Evolutionary conservation across 2,113 vertebrate genomes (phyloP), one percentile per base, ranked within the genome.

Genomic region (Vimba vimba): DNA sequence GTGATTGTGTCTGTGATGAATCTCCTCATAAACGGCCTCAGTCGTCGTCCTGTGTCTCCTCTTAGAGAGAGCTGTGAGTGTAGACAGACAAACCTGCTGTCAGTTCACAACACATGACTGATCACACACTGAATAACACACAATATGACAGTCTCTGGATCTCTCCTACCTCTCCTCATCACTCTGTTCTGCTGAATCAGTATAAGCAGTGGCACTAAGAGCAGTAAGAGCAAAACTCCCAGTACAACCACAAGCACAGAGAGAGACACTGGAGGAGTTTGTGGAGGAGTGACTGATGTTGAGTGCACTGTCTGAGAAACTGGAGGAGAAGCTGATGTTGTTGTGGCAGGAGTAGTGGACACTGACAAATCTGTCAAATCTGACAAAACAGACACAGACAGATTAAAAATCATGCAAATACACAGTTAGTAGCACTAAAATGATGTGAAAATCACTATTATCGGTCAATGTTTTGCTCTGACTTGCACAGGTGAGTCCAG

Each of bases 161-260:
- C 82, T 84, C 69, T 84, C 36, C 43, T 62, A 76, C 83, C 83
- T 84, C 71, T 84, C 71, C 23, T 71, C 68, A 71, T 71, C 68
- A 21, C 68, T 71, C 68, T 71, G 33, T 71, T 71, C 68, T 71
- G 68, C 68, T 71, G 68, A 71, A 71, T 39, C 68, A 71, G 33
- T 71, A 71, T 71, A 71, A 71, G 68, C 68, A 71, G 68, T 71
- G 68, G 68, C 68, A 71, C 33, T 71, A 71, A 71, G 68, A 71
- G 33, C 68, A 71, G 68, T 11, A 39, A 39, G 68, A 71, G 68
- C 33, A 71, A 33, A 71, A 71, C 68, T 71, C 33, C 68, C 68
- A 69, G 68, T 2, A 69, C 68, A 69, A 69, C 39, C 68, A 39
- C 68, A 69, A 39, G 68, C 68, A 21, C 33, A 17, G 30, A 68